phyloP scores from a whole-genome alignment of 2,113 vertebrate genomes.

The Odocoileus virginianus region DNA sequence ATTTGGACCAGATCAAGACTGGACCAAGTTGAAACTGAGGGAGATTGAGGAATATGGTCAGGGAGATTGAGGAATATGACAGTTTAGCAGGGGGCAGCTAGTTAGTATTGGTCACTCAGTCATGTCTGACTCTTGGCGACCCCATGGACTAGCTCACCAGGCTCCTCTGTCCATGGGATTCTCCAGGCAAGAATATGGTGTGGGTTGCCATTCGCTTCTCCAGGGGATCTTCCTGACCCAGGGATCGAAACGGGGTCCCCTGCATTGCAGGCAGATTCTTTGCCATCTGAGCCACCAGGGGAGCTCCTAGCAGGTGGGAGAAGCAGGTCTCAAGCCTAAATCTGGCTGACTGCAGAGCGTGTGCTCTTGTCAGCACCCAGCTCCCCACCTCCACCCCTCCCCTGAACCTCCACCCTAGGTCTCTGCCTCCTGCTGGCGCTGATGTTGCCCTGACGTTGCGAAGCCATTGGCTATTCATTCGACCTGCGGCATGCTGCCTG shows the following conservation, averaged over 20 bases:
- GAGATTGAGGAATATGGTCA: neutral
- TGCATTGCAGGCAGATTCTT: neutral
- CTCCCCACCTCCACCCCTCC: rapidly evolving
- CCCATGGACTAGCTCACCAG: neutral
- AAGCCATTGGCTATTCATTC: neutral
- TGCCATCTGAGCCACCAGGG: neutral
- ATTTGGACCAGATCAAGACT: neutral
- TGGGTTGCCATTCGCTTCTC: neutral
- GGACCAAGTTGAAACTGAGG: neutral
- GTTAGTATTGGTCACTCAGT: neutral
- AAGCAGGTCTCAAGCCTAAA: neutral
- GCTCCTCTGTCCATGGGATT: neutral
- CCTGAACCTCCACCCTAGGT: rapidly evolving
- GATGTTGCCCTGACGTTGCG: too few relatives aligned
- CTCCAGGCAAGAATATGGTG: neutral
- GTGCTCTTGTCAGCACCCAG: neutral
- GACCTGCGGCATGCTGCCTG: neutral
- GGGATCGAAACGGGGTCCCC: neutral
- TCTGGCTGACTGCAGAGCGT: neutral
- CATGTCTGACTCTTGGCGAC: neutral
- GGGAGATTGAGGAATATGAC: neutral
- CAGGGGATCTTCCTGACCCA: neutral
- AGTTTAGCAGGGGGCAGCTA: neutral
- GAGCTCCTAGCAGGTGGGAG: neutral
- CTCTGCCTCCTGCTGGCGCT: neutral